These are phyloP conservation scores for Apantesis nais DNA, from an alignment of 2,888 invertebrate species.

Conservation along the genomic window DNA sequence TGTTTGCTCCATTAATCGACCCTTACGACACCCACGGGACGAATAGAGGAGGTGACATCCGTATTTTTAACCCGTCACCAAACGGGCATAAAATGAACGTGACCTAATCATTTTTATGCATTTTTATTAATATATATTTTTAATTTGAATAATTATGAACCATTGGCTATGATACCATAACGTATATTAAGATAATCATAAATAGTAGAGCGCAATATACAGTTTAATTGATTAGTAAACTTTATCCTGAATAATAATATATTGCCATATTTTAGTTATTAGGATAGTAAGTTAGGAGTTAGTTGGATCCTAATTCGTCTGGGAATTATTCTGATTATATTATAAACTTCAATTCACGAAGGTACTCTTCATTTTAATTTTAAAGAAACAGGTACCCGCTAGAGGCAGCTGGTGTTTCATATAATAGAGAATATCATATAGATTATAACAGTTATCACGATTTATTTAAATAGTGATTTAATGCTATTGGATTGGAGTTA, in stretches of 20 bases:
- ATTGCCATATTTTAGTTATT: background rate
- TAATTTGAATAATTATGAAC: too few species aligned
- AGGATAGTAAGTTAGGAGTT: background rate
- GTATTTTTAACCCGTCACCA: too few species aligned
- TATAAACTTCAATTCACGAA: constrained; percentile 15
- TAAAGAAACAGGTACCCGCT: constrained; percentile 27
- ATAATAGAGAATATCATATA: constrained; percentile 9
- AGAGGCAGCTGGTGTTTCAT: background rate
- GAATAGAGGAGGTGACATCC: too few species aligned
- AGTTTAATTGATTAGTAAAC: background rate
- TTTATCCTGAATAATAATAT: background rate
- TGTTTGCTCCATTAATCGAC: too few species aligned
- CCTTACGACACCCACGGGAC: too few species aligned
- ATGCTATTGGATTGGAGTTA: background rate
- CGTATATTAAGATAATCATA: background rate
- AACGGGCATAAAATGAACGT: too few species aligned
- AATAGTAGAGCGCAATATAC: background rate
- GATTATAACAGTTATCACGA: background rate
- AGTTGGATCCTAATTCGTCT: background rate
- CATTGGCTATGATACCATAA: too few species aligned
- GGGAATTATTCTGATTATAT: background rate
- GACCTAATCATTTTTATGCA: too few species aligned
- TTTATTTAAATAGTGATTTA: background rate
- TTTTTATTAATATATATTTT: too few species aligned
- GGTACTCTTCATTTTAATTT: constrained; percentile 33